A percentile compares a stretch with the other conserved stretches of the same genome.
Evolutionary conservation across 2,888 invertebrate genomes (phyloP).

Genomic region (Petrolisthes manimaculis): DNA sequence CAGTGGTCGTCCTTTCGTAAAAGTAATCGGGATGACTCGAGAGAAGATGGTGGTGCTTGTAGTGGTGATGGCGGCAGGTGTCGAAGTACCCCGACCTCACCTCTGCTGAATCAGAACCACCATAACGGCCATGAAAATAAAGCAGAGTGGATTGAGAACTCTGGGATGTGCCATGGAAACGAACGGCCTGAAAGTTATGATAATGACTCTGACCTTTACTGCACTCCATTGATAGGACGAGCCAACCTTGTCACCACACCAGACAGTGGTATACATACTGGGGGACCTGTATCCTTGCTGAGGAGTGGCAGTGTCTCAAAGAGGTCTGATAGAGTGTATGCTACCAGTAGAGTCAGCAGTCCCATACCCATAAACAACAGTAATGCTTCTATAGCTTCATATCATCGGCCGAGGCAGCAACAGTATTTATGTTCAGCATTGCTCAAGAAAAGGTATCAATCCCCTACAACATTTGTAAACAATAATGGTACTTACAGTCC

Average conservation of each 20-base stretch:
- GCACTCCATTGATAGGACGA: conserved; percentile 20
- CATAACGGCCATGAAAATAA: too few species aligned
- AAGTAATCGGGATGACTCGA: not conserved
- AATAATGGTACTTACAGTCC: too few species aligned
- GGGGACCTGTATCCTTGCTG: not conserved
- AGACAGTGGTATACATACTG: conserved; percentile 38
- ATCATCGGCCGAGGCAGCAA: not conserved
- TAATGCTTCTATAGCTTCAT: not conserved
- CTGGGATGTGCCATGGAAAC: too few species aligned
- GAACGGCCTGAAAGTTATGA: not conserved
- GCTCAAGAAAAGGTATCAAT: not conserved
- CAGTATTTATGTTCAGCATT: conserved; percentile 2
- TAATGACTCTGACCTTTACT: not conserved
- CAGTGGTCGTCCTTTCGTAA: conserved; percentile 50
- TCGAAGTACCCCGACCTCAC: not conserved
- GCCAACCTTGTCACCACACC: conserved; percentile 21
- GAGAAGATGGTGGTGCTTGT: not conserved
- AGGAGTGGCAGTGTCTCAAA: not conserved
- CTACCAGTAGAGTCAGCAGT: conserved; percentile 7
- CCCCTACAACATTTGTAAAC: too few species aligned
- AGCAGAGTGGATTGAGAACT: not conserved
- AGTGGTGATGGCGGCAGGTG: not conserved
- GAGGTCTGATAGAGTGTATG: not conserved
- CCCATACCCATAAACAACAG: conserved; percentile 34
- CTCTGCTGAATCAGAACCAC: not conserved